Evolutionary conservation across 2,113 vertebrate genomes (phyloP).

Genomic region (Odocoileus virginianus): DNA sequence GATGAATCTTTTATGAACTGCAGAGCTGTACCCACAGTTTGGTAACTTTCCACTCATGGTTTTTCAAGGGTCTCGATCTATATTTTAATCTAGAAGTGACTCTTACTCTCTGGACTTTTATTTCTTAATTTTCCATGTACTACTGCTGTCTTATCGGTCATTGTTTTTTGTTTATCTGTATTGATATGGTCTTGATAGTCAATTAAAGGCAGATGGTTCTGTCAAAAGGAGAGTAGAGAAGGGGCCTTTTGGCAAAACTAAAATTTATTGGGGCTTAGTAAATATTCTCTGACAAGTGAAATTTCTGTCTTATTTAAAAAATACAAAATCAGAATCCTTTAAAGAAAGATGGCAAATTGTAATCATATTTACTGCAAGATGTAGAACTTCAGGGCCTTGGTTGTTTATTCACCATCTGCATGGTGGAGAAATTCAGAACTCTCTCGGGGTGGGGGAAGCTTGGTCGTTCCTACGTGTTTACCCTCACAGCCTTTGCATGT

Average conservation of each 20-base stretch:
- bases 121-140: not conserved
- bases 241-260: not conserved
- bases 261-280: not conserved
- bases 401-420: not conserved
- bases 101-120: not conserved
- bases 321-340: not conserved
- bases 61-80: not conserved
- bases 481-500: not conserved
- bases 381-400: not conserved
- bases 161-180: not conserved
- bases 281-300: not conserved
- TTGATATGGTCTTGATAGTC: not conserved
- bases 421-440: not conserved
- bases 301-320: not conserved
- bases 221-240: not conserved
- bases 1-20: conserved; percentile 38
- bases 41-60: conserved; percentile 42
- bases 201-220: not conserved
- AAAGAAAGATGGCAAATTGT: not conserved
- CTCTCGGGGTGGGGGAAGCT: not conserved
- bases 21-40: not conserved
- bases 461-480: not conserved
- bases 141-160: not conserved
- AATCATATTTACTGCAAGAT: not conserved
- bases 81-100: not conserved